These are phyloP conservation scores for Drosophila eugracilis DNA, from an alignment of 1,140 invertebrate genomes.

Conservation along the genomic window DNA sequence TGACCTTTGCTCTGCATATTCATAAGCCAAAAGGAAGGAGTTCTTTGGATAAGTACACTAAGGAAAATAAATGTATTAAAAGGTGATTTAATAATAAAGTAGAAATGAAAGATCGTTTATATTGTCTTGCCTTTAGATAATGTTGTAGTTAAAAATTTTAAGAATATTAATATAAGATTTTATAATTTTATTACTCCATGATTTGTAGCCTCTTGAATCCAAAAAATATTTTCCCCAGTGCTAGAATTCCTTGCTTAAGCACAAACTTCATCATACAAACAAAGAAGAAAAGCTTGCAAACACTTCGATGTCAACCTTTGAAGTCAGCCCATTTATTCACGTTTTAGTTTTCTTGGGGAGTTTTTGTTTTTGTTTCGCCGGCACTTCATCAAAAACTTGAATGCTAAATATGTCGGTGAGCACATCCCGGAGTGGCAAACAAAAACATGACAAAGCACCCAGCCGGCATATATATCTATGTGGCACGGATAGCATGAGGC, in stretches of 20 bases:
- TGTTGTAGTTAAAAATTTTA: no score
- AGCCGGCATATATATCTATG: slow-evolving; percentile 19
- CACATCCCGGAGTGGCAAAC: slow-evolving; percentile 36
- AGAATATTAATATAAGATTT: no score
- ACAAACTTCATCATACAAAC: slow-evolving; percentile 11
- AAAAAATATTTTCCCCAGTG: no score
- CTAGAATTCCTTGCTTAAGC: background rate
- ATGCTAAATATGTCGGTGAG: slow-evolving; percentile 61
- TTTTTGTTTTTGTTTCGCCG: slow-evolving; percentile 47
- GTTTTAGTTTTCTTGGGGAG: slow-evolving; percentile 41
- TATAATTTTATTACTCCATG: no score
- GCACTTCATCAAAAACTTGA: slow-evolving; percentile 66
- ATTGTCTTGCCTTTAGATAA: no score
- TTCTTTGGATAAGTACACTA: slow-evolving; percentile 7
- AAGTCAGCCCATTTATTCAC: slow-evolving; percentile 22
- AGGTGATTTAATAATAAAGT: no score
- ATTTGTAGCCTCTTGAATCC: no score
- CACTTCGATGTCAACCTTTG: slow-evolving; percentile 33
- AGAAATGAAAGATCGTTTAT: no score
- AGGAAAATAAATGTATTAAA: background rate
- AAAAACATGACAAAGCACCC: slow-evolving; percentile 54
- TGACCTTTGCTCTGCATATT: slow-evolving; percentile 41
- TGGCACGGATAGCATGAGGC: background rate
- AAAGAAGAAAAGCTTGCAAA: slow-evolving; percentile 10
- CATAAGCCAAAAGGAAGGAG: slow-evolving; percentile 44